Percentiles rank a stretch among this genome's conserved stretches.
Evolutionary conservation across 2,113 vertebrate species (phyloP).

Genomic region (Vidua chalybeata): DNA sequence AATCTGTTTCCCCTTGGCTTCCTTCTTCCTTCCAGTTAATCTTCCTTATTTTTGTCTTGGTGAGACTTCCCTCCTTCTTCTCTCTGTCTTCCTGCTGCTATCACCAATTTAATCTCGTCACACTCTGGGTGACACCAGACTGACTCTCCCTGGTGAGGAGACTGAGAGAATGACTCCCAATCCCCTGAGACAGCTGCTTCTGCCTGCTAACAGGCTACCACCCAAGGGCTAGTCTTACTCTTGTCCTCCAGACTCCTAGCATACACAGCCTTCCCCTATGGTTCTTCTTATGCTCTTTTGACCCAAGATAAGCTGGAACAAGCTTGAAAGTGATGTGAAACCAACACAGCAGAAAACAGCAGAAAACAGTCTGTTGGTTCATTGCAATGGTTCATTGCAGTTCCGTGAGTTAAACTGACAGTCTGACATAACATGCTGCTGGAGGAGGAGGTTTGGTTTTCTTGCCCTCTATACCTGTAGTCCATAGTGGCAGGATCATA

Average conservation of each 20-base stretch:
- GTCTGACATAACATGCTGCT: neutral
- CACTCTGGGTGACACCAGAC: neutral
- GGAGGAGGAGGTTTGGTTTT: neutral
- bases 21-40: conserved; percentile 58
- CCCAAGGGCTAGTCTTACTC: neutral
- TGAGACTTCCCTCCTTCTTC: conserved; percentile 27
- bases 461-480: neutral
- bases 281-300: neutral
- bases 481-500: neutral
- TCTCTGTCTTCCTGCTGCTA: neutral
- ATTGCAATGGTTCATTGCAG: neutral
- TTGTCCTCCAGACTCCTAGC: neutral
- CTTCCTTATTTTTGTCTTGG: conserved; percentile 57
- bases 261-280: neutral
- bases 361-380: too few relatives aligned
- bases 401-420: neutral
- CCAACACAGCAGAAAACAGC: neutral
- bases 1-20: conserved; percentile 63
- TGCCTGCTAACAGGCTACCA: neutral
- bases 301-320: neutral
- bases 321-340: neutral
- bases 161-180: neutral
- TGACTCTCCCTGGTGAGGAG: neutral
- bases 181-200: neutral
- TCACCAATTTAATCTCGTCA: neutral